These are phyloP conservation scores for Sclerurus mexicanus DNA, from an alignment of 2,113 vertebrate genomes.

Conservation along the genomic window DNA sequence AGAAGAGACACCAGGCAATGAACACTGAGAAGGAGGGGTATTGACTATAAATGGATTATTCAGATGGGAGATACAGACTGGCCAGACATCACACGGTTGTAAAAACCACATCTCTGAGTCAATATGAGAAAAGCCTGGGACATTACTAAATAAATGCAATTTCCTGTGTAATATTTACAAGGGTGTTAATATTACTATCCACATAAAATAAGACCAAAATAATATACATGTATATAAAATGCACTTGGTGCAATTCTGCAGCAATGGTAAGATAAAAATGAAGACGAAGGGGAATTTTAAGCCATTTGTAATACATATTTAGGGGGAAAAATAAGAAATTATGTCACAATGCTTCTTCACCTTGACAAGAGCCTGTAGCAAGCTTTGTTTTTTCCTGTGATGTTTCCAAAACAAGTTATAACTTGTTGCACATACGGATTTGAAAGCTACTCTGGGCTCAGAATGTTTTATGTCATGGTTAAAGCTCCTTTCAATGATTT, in stretches of 20 bases:
- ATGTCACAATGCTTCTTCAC: neutral
- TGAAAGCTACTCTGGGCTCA: neutral
- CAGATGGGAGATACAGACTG: neutral
- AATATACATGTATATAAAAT: neutral
- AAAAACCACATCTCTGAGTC: neutral
- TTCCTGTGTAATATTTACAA: neutral
- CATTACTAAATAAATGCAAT: neutral
- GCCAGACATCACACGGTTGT: neutral
- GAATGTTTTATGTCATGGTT: neutral
- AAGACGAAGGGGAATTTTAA: neutral
- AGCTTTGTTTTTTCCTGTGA: neutral
- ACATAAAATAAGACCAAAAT: neutral
- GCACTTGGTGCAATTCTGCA: neutral
- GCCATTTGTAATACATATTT: neutral
- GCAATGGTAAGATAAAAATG: neutral
- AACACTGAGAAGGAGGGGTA: neutral
- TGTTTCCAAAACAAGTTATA: neutral
- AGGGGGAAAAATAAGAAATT: neutral
- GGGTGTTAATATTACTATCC: neutral
- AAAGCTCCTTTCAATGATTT: constrained; percentile 44
- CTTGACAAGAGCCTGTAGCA: neutral
- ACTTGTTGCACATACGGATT: neutral
- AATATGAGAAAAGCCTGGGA: neutral
- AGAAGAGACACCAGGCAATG: neutral
- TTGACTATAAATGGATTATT: neutral